Evolutionary conservation across 2,888 invertebrate species (phyloP), one percentile per base, ranked within the genome.

Genomic region (Spodoptera exigua): DNA sequence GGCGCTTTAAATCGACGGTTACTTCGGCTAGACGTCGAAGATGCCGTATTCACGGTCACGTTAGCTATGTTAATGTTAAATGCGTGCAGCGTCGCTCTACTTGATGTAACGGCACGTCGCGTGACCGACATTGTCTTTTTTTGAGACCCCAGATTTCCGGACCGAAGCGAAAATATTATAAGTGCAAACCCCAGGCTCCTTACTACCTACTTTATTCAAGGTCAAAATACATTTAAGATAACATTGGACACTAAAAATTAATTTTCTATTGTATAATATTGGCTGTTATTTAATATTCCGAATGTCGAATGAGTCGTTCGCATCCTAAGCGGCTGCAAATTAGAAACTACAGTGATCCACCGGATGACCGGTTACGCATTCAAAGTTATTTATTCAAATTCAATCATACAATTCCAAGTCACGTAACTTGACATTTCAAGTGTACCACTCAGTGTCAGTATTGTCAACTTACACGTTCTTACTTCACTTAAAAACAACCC

Each of bases 51-150:
- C 60, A 67, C 70, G 74, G 77, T 73, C 80, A 80, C 63, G 76
- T 81, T 73, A 77, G 60, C 35, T 58, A 82, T 85, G 79, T 74
- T 78, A 81, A 86, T 85, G 77, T 74, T 75, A 72, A 82, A 86
- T 80, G 89, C 90, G 87, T 89, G 89, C 80, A 63, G 88, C 81
- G 81, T 73, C 85, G 91, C 89, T 90, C 90, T 87, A 90, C 81
- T 91, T 88, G 74, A 76, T 80, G 76, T 85, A 88, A 85, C 88
- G 86, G 87, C 81, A 85, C 80, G 77, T 84, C 72, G 88, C 85
- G 83, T 87, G 83, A 79, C 66, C 71, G 59, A 69, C 61, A 52
- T 61, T 56, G 66, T 65, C 55, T 78, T 84, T 87, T 85, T 84
- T 83, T 80, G 73, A 81, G 61, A 81, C 69, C 74, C 71, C 67